Base-by-base conservation (phyloP, 2,888 invertebrate genomes). In the Strigamia crassipes region DNA sequence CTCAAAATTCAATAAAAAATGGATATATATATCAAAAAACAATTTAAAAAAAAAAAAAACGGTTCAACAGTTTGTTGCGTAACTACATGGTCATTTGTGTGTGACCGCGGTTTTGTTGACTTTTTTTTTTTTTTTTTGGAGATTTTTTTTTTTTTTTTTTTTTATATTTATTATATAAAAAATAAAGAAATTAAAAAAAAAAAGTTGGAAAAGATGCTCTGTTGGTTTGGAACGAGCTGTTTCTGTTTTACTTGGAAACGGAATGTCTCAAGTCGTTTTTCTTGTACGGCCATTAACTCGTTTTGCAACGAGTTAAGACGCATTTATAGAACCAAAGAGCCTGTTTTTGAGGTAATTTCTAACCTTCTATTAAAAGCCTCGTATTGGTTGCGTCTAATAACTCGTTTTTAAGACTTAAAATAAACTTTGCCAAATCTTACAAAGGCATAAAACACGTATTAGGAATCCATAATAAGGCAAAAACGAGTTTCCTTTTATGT, bases 31-130 rank as follows among this genome's bases (percentile, higher is more conserved):
- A n/a, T 51, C 13, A 51, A 51, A 51, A 51, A 9, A 51, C 3
- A n/a, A 51, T n/a, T n/a, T 66, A 66, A 66, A 23, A 66, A 23
- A 23, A 66, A 66, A 66, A 23, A 27, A 27, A 51, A 13, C 51
- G n/a, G 31, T 66, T 66, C 66, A 66, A 66, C 66, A 66, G 66
- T 66, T 66, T 66, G 66, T 66, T 66, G 66, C 51, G 8, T 51
- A 51, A 51, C 51, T n/a, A 51, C 51, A 51, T 9, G 51, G n/a
- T 51, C n/a, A 51, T 51, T 46, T 51, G 51, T 51, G 51, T 51
- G 66, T 31, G 27, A 31, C 66, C 66, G n/a, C 66, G n/a, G 66
- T 27, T 66, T 66, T 27, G 61, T 61, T 61, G 42, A 46, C 42
- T 34, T 34, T 15, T 46, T 46, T 13, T 46, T 13, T 46, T n/a